phyloP scores from a whole-genome alignment of 2,797 vertebrate genomes.

The Helicolenus hilgendorfi region DNA sequence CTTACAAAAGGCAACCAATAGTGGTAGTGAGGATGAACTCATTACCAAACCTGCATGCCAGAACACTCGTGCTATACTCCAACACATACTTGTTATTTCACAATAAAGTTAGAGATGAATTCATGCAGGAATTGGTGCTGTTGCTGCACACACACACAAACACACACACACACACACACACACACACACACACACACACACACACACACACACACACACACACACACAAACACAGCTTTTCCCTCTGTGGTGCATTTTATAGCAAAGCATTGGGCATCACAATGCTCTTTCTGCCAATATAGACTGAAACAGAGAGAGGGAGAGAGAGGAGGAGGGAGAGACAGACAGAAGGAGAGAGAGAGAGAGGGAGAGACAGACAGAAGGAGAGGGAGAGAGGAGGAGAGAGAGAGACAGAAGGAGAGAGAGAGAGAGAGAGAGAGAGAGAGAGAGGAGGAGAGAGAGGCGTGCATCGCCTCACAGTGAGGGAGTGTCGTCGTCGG shows the following conservation, averaged over 20 bases:
- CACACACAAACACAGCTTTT: background rate
- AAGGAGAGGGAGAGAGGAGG: background rate
- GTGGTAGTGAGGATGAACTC: background rate
- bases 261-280: conserved; percentile 24
- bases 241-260: conserved; percentile 7
- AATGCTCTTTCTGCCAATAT: conserved; percentile 44
- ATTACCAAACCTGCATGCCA: background rate
- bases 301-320: conserved; percentile 13
- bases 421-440: background rate
- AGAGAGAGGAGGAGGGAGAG: conserved; percentile 5
- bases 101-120: background rate
- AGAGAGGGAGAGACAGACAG: background rate
- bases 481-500: conserved; percentile 72
- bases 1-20: background rate
- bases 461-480: conserved; percentile 49
- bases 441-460: conserved; percentile 17
- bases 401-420: conserved; percentile 17
- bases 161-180: too few species aligned
- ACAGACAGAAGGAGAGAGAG: background rate
- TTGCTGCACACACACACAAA: background rate
- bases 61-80: background rate
- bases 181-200: too few species aligned
- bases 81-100: background rate
- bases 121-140: background rate
- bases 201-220: too few species aligned